Evolutionary conservation across 2,113 vertebrate species (phyloP), one percentile per base, ranked within the genome.

Genomic region (Nyctereutes procyonoides): DNA sequence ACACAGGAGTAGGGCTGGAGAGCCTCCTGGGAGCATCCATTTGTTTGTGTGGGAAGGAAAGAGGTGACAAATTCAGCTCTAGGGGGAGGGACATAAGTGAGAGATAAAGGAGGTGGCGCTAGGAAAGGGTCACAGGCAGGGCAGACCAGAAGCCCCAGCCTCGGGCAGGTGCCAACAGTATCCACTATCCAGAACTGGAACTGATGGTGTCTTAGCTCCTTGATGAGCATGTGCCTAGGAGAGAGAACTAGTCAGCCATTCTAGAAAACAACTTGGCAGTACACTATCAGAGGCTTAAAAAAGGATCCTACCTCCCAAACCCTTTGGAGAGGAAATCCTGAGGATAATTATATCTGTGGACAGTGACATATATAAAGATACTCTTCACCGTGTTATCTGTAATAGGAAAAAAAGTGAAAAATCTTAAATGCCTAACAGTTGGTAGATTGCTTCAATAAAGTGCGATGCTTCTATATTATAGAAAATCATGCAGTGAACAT

Each of bases 371-470:
- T 63, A 26, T 94, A 80, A 74, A 77, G 69, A 81, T n/a, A 53
- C 35, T 56, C 38, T 84, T 92, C 71, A 86, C n/a, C 58, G 58
- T 77, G 24, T 93, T 90, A 82, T 35, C 74, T 71, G 28, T 12
- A 69, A 60, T 53, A 80, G 48, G 55, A 79, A 82, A 92, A 77
- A 77, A 88, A 79, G 51, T 48, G 16, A 58, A 85, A 94, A 91
- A 58, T 69, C 22, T 67, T 63, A 56, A 91, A 73, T 95, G n/a
- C 43, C 58, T 51, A 58, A n/a, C 17, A 53, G 19, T 65, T 62
- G 65, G 38, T 62, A 96, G 55, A 32, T 76, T 69, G 38, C 28
- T 86, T 95, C 83, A 94, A 92, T 69, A 94, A 95, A 63, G 2
- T 83, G 0, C 55, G 14, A 30, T n/a, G 15, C 1, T 30, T 82